phyloP scores from a whole-genome alignment of 2,888 invertebrate species.

The Rhopalosiphum nymphaeae region DNA sequence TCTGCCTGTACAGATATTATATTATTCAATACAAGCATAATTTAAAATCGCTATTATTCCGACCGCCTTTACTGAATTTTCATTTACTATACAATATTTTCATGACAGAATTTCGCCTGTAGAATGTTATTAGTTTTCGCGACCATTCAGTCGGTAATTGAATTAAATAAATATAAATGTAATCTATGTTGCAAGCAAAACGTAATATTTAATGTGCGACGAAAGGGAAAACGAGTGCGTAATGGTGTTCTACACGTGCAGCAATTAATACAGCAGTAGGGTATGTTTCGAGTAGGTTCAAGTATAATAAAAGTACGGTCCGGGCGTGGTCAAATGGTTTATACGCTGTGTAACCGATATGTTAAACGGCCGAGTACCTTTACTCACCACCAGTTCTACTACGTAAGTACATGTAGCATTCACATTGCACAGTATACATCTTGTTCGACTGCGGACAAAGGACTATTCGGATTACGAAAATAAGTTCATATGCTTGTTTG shows the following conservation, averaged over 20 bases:
- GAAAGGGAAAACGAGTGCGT: background rate
- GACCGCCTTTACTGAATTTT: background rate
- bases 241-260: background rate
- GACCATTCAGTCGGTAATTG: background rate
- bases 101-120: background rate
- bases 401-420: background rate
- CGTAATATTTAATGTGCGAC: background rate
- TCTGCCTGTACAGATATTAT: background rate
- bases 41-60: background rate
- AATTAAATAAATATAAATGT: background rate
- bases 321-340: background rate
- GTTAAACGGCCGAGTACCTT: background rate
- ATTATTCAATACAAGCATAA: background rate
- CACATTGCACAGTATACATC: background rate
- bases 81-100: background rate
- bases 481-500: background rate
- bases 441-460: background rate
- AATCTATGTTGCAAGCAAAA: background rate
- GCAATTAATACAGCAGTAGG: background rate
- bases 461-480: background rate
- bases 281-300: background rate
- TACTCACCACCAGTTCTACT: background rate
- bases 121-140: background rate
- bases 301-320: background rate
- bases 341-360: background rate